Conservation (phyloP, 2,888 invertebrate genomes). For the Eristalis arbustorum region DNA sequence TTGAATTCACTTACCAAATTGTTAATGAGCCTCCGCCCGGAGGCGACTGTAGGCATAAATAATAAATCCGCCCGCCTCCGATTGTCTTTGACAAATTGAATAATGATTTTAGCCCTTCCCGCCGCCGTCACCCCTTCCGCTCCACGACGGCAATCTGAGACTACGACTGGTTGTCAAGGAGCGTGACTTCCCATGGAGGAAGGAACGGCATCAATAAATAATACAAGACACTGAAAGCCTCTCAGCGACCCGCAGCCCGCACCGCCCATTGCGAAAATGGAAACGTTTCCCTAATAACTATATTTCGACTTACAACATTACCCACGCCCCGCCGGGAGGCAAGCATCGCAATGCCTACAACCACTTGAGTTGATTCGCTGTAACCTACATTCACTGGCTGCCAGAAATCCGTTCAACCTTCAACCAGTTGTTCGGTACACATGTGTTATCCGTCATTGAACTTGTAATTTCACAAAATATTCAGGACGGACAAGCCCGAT, state of each 20-base stretch:
- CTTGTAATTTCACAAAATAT: constrained; percentile 49
- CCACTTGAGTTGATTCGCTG: constrained; percentile 28
- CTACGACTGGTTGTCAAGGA: constrained; percentile 5
- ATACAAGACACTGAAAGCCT: constrained; percentile 21
- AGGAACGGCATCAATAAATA: constrained; percentile 36
- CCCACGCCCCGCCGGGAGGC: neutral
- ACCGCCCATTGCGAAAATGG: constrained; percentile 7
- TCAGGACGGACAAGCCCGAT: neutral
- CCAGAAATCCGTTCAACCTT: constrained; percentile 50
- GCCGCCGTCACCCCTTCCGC: neutral
- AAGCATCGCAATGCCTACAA: neutral
- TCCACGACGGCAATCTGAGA: neutral
- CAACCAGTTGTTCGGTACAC: constrained; percentile 11
- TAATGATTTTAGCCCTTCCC: neutral
- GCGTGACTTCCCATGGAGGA: constrained; percentile 1
- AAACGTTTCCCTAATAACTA: constrained; percentile 32
- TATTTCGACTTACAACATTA: constrained; percentile 1
- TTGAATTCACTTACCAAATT: constrained; percentile 16
- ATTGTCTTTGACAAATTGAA: neutral
- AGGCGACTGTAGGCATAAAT: neutral
- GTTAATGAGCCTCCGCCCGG: neutral
- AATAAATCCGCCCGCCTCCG: neutral
- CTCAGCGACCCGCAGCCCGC: neutral
- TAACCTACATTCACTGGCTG: constrained; percentile 13
- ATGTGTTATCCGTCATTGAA: constrained; percentile 63